Conservation (phyloP, 2,888 invertebrate species). For the Drosophila trichaetosa region DNA sequence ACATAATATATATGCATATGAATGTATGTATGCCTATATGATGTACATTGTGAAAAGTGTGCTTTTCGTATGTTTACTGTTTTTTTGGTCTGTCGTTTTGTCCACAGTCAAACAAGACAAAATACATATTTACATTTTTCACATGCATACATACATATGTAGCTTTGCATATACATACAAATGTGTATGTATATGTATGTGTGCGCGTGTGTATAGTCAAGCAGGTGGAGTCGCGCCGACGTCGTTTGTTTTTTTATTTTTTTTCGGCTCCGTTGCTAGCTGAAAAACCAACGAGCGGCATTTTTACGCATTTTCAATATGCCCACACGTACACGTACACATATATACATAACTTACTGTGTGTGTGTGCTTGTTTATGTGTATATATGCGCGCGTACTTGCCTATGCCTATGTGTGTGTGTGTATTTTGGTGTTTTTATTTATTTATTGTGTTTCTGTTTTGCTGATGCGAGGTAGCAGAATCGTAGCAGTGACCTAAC, state of each 20-base stretch:
- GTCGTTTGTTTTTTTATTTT: slow-evolving; percentile 66
- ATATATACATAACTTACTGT: not conserved
- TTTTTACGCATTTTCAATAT: slow-evolving; percentile 80
- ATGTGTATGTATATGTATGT: slow-evolving; percentile 11
- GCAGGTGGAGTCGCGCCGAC: slow-evolving; percentile 77
- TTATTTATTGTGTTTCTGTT: slow-evolving; percentile 80
- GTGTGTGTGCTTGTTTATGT: slow-evolving; percentile 43
- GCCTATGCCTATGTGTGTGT: slow-evolving; percentile 29
- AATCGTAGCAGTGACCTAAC: slow-evolving; percentile 70
- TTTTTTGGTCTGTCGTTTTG: slow-evolving; percentile 50
- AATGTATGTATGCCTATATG: slow-evolving; percentile 12
- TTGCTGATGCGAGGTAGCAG: slow-evolving; percentile 63
- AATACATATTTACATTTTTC: slow-evolving; percentile 49
- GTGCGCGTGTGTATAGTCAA: slow-evolving; percentile 34
- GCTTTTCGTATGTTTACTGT: slow-evolving; percentile 76
- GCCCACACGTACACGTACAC: slow-evolving; percentile 33
- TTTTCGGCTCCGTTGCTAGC: slow-evolving; percentile 70
- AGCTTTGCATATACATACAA: slow-evolving; percentile 13
- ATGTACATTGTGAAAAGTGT: slow-evolving; percentile 77
- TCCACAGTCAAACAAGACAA: slow-evolving; percentile 66
- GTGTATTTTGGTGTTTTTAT: slow-evolving; percentile 76
- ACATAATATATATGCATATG: slow-evolving; percentile 12
- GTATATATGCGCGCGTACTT: slow-evolving; percentile 37
- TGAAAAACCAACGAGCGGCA: slow-evolving; percentile 81
- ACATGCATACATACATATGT: slow-evolving; percentile 35